Evolutionary conservation across 2,113 vertebrate genomes (phyloP), one percentile per base, ranked within the genome.

Genomic region (Lipotes vexillifer): DNA sequence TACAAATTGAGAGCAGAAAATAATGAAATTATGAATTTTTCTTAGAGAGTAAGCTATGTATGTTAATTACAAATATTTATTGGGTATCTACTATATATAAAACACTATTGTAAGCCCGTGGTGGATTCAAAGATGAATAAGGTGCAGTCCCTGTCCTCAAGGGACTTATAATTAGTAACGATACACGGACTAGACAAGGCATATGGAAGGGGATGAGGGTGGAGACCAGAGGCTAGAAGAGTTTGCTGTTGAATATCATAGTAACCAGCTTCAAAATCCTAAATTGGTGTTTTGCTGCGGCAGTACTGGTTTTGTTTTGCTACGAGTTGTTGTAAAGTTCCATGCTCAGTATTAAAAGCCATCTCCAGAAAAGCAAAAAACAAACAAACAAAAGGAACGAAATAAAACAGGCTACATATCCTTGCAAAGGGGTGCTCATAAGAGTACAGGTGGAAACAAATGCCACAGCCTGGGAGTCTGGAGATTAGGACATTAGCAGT

Each of bases 401-500:
- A 94, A 74, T 68, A 86, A 78, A 93, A 46, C 1, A 78, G 46
- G 49, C 46, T n/a, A n/a, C 20, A 36, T 71, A 84, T 61, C 14
- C 20, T 92, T 77, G 20, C 5, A 31, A 33, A 92, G 29, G 15
- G 15, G 4, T 72, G 12, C 33, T 80, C 57, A 33, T 88, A 74
- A 89, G 18, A 80, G 23, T 52, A 15, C 63, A 75, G 1, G 5
- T 74, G 41, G 59, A 93, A 90, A 71, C 74, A 63, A 75, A 55
- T 41, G 18, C n/a, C 8, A 77, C 20, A 69, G 77, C 68, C 36
- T 38, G 88, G 63, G 94, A 96, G 41, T 94, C 95, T 98, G 85
- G 29, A 97, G 41, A 96, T 91, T 87, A 81, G 66, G 83, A 85
- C 94, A 93, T 97, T 97, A 96, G 96, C 65, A 55, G 82, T 94